These are phyloP conservation scores for Scaptomyza caliginosa DNA, from an alignment of 2,888 invertebrate species.

Conservation along the genomic window DNA sequence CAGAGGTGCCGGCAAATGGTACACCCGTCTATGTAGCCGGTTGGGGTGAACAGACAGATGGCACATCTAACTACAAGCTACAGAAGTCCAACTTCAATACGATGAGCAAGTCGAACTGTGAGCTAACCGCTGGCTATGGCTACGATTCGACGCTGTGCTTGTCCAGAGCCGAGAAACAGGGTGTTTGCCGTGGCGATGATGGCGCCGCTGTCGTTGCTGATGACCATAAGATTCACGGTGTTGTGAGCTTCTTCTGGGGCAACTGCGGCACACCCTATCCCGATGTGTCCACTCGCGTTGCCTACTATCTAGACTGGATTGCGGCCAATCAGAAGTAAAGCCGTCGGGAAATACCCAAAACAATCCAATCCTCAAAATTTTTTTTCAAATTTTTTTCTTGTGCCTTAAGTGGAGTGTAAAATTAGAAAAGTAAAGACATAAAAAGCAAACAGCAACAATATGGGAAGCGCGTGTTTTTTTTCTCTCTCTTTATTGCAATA, in stretches of 20 bases:
- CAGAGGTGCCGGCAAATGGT: slow-evolving; percentile 51
- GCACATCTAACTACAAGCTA: slow-evolving; percentile 64
- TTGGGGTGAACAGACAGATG: slow-evolving; percentile 76
- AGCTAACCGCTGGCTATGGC: slow-evolving; percentile 71
- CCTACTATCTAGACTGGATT: slow-evolving; percentile 77
- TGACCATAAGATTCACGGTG: slow-evolving; percentile 62
- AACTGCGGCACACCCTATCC: slow-evolving; percentile 79
- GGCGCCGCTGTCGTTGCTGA: slow-evolving; percentile 78
- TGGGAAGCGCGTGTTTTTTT: slow-evolving; percentile 10
- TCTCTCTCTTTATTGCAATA: slow-evolving; percentile 22
- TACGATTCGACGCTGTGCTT: slow-evolving; percentile 75
- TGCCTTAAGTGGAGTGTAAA: slow-evolving; percentile 38
- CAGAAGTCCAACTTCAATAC: slow-evolving; percentile 72
- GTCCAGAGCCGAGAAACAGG: slow-evolving; percentile 63
- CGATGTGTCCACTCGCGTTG: slow-evolving; percentile 74
- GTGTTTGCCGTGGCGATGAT: slow-evolving; percentile 81
- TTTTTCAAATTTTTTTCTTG: slow-evolving; percentile 61
- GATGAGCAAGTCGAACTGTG: slow-evolving; percentile 60
- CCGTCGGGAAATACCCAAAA: not conserved
- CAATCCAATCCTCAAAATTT: slow-evolving; percentile 2
- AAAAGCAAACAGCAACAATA: not conserved
- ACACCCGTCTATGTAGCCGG: slow-evolving; percentile 73
- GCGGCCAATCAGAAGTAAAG: slow-evolving; percentile 30
- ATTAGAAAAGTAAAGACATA: not conserved
- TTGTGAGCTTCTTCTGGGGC: slow-evolving; percentile 76